Conservation (phyloP, 2,888 invertebrate genomes). For the Rotaria sp. region DNA sequence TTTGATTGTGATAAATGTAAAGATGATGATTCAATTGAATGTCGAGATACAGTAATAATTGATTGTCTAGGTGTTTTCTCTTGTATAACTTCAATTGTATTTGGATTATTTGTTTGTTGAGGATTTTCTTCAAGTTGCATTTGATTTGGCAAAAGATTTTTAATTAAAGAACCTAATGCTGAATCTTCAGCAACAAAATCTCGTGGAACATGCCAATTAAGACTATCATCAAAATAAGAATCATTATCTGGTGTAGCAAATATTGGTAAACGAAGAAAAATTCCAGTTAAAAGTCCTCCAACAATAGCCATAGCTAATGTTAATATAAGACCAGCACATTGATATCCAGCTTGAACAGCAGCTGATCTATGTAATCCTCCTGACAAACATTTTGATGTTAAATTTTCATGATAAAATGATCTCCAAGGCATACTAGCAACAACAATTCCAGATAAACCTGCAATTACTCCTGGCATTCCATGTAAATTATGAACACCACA, state of each 20-base stretch:
- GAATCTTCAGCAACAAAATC: constrained; percentile 29
- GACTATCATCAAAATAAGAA: constrained; percentile 13
- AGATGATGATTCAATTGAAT: background rate
- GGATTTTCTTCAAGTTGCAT: background rate
- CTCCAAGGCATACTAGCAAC: background rate
- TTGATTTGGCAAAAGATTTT: background rate
- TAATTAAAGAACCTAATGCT: background rate
- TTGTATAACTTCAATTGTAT: background rate
- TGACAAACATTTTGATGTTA: background rate
- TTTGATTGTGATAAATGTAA: too few relatives aligned
- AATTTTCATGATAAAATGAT: background rate
- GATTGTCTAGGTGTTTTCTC: background rate
- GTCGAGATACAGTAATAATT: background rate
- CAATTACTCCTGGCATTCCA: constrained; percentile 83
- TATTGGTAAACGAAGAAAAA: constrained; percentile 33
- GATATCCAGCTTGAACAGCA: constrained; percentile 32
- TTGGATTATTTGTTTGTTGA: background rate
- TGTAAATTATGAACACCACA: constrained; percentile 85
- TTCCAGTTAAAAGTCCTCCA: constrained; percentile 31
- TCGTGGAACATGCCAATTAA: background rate
- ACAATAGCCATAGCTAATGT: constrained; percentile 37
- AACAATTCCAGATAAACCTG: constrained; percentile 61
- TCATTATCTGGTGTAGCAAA: constrained; percentile 16
- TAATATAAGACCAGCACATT: constrained; percentile 27
- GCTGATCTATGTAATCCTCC: background rate